Evolutionary conservation across 2,113 vertebrate species (phyloP), one percentile per base, ranked within the genome.

Genomic region (Pollachius pollachius): DNA sequence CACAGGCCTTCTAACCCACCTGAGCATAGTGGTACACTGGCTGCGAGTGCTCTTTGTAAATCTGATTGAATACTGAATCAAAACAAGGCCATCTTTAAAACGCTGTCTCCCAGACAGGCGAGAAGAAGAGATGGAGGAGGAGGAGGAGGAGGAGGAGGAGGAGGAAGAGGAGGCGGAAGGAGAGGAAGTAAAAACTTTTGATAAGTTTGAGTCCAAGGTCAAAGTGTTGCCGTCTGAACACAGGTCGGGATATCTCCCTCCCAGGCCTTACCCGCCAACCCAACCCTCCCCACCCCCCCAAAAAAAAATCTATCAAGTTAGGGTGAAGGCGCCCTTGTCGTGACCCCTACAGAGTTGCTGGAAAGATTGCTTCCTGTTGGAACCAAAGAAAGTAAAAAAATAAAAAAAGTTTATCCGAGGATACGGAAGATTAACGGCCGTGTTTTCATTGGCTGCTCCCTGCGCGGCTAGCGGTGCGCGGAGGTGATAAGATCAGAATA

Each of bases 381-480:
- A 57, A 17, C 9, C 9, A 57, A 57, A 57, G 6, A 17, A 57
- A 5, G 17, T n/a, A 17, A 57, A 57, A 17, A 57, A 57, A 16
- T 1, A 17, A n/a, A 90, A 94, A 95, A 91, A 94, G 93, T 98
- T 92, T 91, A 92, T 93, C 87, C 83, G 84, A 93, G 88, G 89
- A 90, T 92, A 84, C 71, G 89, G 85, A 87, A 94, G 93, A 96
- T 95, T 93, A 95, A 95, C 92, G 90, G 91, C 88, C 68, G 67
- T 95, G 89, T 97, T 96, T 97, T 89, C 92, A 88, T 94, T 96
- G 96, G 95, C 95, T 85, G 89, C 81, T 87, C 83, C 87, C 92
- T 86, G 83, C 81, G 79, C 90, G 82, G 90, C 88, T 87, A 82
- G 71, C 84, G 85, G 89, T 91, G 93, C 90, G 93, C 84, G 88